A percentile compares a stretch with the other conserved stretches of the same genome.
Conservation (phyloP, 2,888 invertebrate species). For the Lasioglossum calceatum region DNA sequence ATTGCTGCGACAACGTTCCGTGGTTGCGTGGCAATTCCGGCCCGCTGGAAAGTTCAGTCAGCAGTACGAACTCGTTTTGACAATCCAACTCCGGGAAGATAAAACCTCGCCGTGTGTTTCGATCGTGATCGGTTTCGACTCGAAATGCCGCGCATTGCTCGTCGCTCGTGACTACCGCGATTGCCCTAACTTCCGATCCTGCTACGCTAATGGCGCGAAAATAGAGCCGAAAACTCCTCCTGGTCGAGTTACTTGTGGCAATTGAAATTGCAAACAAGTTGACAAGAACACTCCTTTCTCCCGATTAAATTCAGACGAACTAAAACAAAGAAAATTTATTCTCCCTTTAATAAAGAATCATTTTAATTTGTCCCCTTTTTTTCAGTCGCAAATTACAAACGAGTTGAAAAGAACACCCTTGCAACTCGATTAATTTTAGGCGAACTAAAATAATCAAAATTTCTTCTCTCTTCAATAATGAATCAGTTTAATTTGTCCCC, state of each 20-base stretch:
- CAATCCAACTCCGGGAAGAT: constrained; percentile 55
- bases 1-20: constrained; percentile 69
- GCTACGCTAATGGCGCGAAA: not conserved
- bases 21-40: constrained; percentile 61
- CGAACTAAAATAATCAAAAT: no score
- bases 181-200: not conserved
- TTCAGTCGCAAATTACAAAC: no score
- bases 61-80: constrained; percentile 64
- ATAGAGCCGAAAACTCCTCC: not conserved
- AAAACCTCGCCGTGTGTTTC: constrained; percentile 38
- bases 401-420: no score
- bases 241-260: not conserved
- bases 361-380: no score
- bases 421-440: no score
- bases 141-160: constrained; percentile 19
- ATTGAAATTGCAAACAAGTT: not conserved
- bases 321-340: no score
- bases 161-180: constrained; percentile 2
- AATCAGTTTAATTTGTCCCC: no score
- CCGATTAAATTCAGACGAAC: no score
- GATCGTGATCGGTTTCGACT: constrained; percentile 21
- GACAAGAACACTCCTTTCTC: no score
- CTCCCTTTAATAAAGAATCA: no score
- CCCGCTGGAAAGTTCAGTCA: constrained; percentile 63
- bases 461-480: no score